These are phyloP conservation scores for Neodontobutis hainanensis DNA, from an alignment of 2,113 vertebrate genomes.

Conservation along the genomic window DNA sequence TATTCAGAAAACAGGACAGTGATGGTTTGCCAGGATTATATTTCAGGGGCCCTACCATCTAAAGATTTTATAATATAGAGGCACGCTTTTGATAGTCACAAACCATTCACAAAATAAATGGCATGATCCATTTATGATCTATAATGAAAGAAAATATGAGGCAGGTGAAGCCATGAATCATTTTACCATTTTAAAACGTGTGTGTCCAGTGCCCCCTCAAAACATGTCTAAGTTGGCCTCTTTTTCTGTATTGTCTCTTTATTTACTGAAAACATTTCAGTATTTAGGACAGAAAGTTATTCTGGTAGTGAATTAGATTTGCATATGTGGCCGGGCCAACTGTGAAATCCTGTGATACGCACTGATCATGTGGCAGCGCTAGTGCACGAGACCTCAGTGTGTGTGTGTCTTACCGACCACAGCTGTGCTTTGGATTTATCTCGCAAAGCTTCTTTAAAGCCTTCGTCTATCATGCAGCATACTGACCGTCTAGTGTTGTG, in stretches of 20 bases:
- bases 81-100: too few species aligned
- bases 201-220: too few species aligned
- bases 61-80: too few species aligned
- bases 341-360: constrained; percentile 30
- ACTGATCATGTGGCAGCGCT: constrained; percentile 42
- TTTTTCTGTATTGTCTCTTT: background rate
- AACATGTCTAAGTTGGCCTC: too few species aligned
- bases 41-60: too few species aligned
- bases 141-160: too few species aligned
- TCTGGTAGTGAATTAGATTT: background rate
- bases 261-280: background rate
- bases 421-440: constrained; percentile 78
- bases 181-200: too few species aligned
- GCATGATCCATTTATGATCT: too few species aligned
- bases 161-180: too few species aligned
- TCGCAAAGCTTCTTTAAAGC: constrained; percentile 72
- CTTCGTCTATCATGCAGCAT: constrained; percentile 59
- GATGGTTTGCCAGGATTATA: too few species aligned
- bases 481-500: constrained; percentile 2
- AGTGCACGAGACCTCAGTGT: constrained; percentile 13
- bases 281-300: background rate
- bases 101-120: too few species aligned
- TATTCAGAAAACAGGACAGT: too few species aligned
- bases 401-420: constrained; percentile 55
- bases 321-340: constrained; percentile 10